Evolutionary conservation across 2,797 vertebrate species (phyloP), one percentile per base, ranked within the genome.

Genomic region (Dendrocincla tyrannina): DNA sequence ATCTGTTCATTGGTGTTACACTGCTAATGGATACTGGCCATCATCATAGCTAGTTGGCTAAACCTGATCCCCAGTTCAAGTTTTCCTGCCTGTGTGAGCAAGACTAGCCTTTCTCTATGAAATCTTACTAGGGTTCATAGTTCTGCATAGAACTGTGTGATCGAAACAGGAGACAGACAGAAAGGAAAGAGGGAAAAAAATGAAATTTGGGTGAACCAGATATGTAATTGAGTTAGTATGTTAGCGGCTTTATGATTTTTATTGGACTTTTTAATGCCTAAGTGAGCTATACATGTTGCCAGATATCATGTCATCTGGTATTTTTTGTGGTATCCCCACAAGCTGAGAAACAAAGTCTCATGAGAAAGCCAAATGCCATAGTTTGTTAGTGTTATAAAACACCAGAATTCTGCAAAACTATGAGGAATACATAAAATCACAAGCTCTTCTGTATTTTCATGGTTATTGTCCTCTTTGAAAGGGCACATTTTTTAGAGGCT

Each of bases 271-370:
- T 80, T 74, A 90, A 89, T 95, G 85, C 74, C 62, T 83, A 66
- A 91, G 67, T 78, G 84, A 95, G 82, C 41, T 18, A 52, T 89
- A 77, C 62, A 76, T 44, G 30, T 85, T 69, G 92, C 87, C 93
- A 96, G 91, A 95, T 91, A 96, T 52, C 90, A 94, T 95, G 91
- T 94, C 93, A 92, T 96, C 88, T 96, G 70, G 84, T 94, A 88
- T 67, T 96, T 95, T 95, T 77, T 94, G 93, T 90, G 88, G 94
- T 95, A 94, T 94, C 95, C 88, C 67, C 59, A 95, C 85, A 95
- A 95, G 72, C 91, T 88, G 90, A 91, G 95, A 96, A 95, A 67
- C 46, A 73, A 89, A 90, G 76, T 91, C 76, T 75, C 82, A 91
- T 35, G 88, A 91, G 76, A 93, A 96, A 85, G 86, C 73, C 93